Conservation (phyloP, 2,888 invertebrate genomes). For the Volucella inflata region DNA sequence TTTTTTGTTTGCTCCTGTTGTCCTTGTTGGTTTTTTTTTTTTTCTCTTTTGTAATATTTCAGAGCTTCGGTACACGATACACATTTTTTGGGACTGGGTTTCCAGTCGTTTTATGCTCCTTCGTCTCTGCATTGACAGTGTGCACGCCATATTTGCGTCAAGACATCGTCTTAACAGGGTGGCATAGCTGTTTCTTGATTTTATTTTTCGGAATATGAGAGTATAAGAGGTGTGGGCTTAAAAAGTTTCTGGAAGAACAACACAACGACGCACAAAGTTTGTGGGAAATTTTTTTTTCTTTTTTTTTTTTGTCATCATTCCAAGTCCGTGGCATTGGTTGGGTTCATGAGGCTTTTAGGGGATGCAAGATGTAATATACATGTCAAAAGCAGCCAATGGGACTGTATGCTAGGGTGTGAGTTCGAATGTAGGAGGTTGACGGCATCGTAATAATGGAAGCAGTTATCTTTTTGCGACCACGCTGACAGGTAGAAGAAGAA, state of each 20-base stretch:
- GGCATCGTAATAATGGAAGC: conserved; percentile 56
- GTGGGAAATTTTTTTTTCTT: background rate
- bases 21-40: background rate
- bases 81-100: background rate
- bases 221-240: background rate
- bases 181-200: background rate
- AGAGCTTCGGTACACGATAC: conserved; percentile 14
- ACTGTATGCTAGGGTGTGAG: background rate
- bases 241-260: conserved; percentile 23
- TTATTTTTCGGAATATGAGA: background rate
- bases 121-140: conserved; percentile 16
- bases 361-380: conserved; percentile 40
- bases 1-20: background rate
- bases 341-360: background rate
- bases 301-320: conserved; percentile 3
- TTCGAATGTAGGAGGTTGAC: background rate
- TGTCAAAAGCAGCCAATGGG: conserved; percentile 49
- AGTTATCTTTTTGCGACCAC: conserved; percentile 53
- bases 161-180: background rate
- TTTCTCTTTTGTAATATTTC: conserved; percentile 21
- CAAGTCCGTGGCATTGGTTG: background rate
- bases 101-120: background rate
- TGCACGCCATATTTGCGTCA: conserved; percentile 40
- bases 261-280: conserved; percentile 32
- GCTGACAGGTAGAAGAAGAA: conserved; percentile 41